Evolutionary conservation across 2,888 invertebrate genomes (phyloP), one percentile per base, ranked within the genome.

Genomic region (Rhynchonema sp.): DNA sequence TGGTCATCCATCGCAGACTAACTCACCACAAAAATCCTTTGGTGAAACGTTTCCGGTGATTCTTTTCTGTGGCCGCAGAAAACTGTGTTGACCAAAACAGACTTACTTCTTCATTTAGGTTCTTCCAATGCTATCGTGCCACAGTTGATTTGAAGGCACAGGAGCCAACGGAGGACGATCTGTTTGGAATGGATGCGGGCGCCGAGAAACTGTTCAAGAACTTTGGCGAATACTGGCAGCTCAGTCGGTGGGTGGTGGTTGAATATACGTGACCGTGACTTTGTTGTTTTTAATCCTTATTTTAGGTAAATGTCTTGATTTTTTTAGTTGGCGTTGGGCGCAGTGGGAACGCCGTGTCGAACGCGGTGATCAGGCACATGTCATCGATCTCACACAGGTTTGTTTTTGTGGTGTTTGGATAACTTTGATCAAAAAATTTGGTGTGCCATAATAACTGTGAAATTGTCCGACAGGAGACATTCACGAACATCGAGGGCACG

Each of bases 321-420:
- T n/a, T n/a, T n/a, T n/a, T n/a, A n/a, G n/a, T n/a, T 57, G 57
- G 57, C 22, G 26, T 20, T 57, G 57, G 57, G 52, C 57, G 22
- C 49, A 57, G 30, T 57, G 57, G 57, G 57, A 57, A 38, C 27
- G 57, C 2, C 22, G 30, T 28, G 22, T 49, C 22, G 56, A 56
- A 30, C 56, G 56, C n/a, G 56, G 56, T 13, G 56, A 55, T 6
- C 28, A 56, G 38, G 46, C 56, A 13, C 38, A 56, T 29, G 28
- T 29, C 38, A 22, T 55, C 6, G 55, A 55, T 28, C n/a, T 55
- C 26, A 23, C 55, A 20, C 38, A 46, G 38, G 20, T 38, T 25
- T n/a, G n/a, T n/a, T n/a, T n/a, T n/a, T n/a, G n/a, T n/a, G n/a
- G n/a, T n/a, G n/a, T n/a, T n/a, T n/a, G n/a, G n/a, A n/a, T n/a